Evolutionary conservation across 2,797 vertebrate genomes (phyloP).

Genomic region (Poecilia picta): DNA sequence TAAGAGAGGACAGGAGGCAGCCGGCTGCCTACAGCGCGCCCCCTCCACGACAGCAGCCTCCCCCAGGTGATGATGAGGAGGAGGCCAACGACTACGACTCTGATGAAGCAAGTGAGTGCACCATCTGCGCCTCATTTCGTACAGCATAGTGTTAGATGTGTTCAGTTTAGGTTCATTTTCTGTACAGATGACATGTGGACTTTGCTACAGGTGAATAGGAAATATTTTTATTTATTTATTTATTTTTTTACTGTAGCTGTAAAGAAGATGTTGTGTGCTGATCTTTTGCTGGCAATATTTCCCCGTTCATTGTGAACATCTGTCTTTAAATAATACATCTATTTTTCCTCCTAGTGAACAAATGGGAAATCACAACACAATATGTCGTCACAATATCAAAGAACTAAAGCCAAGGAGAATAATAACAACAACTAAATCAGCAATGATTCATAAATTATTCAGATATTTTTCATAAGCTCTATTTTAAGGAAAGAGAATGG

Average conservation of each 20-base stretch:
- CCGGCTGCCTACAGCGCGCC: slow-evolving; percentile 68
- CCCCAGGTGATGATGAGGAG: slow-evolving; percentile 86
- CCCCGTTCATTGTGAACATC: slow-evolving; percentile 12
- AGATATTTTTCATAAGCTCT: slow-evolving; percentile 10
- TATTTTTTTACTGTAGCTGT: no score
- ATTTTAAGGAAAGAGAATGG: slow-evolving; percentile 45
- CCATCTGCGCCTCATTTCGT: slow-evolving; percentile 46
- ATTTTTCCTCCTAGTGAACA: slow-evolving; percentile 10
- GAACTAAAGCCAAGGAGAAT: slow-evolving; percentile 21
- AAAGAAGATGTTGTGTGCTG: not conserved
- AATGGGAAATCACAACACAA: not conserved
- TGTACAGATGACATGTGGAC: slow-evolving; percentile 12
- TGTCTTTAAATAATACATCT: not conserved
- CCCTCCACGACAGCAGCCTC: slow-evolving; percentile 62
- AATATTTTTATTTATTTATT: no score
- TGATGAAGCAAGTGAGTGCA: slow-evolving; percentile 91
- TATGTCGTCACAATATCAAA: slow-evolving; percentile 5
- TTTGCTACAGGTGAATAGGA: slow-evolving; percentile 17
- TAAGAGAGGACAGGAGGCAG: slow-evolving; percentile 85
- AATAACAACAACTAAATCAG: slow-evolving; percentile 31
- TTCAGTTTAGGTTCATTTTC: slow-evolving; percentile 31
- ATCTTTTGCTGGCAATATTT: slow-evolving; percentile 34
- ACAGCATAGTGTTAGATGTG: slow-evolving; percentile 21
- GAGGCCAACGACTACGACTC: slow-evolving; percentile 96
- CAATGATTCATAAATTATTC: slow-evolving; percentile 30